Percentiles rank a stretch among this genome's conserved stretches.
Conservation (phyloP, 1,140 invertebrate species). For the Drosophila cardini region DNA sequence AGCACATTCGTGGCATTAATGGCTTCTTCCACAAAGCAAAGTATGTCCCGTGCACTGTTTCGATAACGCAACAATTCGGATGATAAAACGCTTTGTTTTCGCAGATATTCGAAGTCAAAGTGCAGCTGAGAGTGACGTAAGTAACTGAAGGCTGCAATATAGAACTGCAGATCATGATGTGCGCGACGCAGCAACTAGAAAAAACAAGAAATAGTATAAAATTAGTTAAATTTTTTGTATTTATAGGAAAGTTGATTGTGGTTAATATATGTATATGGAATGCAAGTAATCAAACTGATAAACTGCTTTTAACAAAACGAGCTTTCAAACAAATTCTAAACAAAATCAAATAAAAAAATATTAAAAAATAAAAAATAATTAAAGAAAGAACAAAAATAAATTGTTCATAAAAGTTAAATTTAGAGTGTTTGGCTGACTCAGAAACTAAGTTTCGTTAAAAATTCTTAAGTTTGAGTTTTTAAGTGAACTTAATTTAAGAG, state of each 20-base stretch:
- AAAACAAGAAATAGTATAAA: background rate
- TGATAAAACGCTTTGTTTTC: conserved; percentile 38
- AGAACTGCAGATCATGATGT: conserved; percentile 70
- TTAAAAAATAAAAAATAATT: too few relatives aligned
- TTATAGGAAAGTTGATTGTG: too few relatives aligned
- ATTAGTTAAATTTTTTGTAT: background rate
- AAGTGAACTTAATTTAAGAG: too few relatives aligned
- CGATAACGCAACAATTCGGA: conserved; percentile 49
- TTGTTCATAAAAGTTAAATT: too few relatives aligned
- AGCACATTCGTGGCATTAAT: conserved; percentile 57
- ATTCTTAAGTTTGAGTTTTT: too few relatives aligned
- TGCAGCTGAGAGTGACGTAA: conserved; percentile 58
- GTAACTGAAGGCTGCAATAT: conserved; percentile 70
- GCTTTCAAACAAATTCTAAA: too few relatives aligned
- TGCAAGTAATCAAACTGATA: too few relatives aligned
- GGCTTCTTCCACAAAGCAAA: conserved; percentile 66
- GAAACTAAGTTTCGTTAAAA: too few relatives aligned
- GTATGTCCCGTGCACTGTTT: conserved; percentile 37
- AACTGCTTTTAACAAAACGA: too few relatives aligned
- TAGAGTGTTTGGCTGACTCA: too few relatives aligned
- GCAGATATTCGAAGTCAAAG: conserved; percentile 47
- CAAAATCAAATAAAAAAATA: too few relatives aligned
- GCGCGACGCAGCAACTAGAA: conserved; percentile 61
- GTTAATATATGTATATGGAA: background rate
- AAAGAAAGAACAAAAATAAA: too few relatives aligned